These are phyloP conservation scores for Apamea monoglypha DNA, from an alignment of 2,888 invertebrate genomes.

Conservation along the genomic window DNA sequence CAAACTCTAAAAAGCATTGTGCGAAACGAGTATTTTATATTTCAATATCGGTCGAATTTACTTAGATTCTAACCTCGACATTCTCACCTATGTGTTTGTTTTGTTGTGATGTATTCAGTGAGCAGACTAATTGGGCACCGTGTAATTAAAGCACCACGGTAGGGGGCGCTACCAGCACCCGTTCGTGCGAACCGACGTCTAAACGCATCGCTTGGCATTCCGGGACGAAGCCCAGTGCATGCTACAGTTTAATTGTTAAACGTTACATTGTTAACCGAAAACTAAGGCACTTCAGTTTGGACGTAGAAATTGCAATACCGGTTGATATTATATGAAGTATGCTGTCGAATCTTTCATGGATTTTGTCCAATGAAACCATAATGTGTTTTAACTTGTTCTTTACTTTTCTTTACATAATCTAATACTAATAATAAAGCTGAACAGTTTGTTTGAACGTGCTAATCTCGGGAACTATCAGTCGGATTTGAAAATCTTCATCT, in stretches of 20 bases:
- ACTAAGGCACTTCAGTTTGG: background rate
- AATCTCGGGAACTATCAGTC: too few relatives aligned
- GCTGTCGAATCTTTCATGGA: background rate
- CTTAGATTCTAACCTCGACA: background rate
- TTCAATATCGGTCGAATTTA: background rate
- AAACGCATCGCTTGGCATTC: background rate
- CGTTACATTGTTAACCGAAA: background rate
- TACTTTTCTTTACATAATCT: background rate
- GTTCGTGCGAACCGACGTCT: background rate
- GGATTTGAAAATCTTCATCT: too few relatives aligned
- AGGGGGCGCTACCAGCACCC: background rate
- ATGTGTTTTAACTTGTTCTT: background rate
- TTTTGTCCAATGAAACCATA: background rate
- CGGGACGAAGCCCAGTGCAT: background rate
- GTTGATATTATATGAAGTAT: background rate
- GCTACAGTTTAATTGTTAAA: background rate
- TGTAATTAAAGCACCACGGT: background rate
- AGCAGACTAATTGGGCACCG: constrained; percentile 18
- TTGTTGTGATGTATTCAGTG: background rate
- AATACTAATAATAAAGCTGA: too few relatives aligned
- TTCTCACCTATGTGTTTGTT: background rate
- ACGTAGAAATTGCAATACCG: background rate
- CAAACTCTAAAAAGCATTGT: background rate
- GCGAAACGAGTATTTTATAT: background rate
- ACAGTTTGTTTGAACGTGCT: too few relatives aligned